phyloP scores from a whole-genome alignment of 2,797 vertebrate species.

The Pelobates cultripes region DNA sequence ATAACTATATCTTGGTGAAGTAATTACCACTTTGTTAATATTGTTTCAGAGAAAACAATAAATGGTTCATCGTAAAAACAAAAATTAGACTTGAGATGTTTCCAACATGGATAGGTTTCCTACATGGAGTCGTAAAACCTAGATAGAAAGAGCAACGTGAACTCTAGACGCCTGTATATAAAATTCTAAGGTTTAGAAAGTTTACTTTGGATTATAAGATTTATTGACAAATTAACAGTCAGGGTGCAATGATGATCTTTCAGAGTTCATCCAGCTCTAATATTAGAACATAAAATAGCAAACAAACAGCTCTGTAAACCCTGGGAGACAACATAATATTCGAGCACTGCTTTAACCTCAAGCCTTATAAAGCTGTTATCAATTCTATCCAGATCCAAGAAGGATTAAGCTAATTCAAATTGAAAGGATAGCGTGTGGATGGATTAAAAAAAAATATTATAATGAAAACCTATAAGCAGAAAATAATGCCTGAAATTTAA shows the following conservation, averaged over 20 bases:
- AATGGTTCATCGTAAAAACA: background rate
- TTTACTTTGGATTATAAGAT: constrained; percentile 2
- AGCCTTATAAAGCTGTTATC: constrained; percentile 39
- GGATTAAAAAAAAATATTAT: constrained; percentile 20
- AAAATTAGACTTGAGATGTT: background rate
- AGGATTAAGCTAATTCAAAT: constrained; percentile 45
- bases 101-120: background rate
- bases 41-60: background rate
- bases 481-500: constrained; percentile 12
- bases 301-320: constrained; percentile 10
- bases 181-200: background rate
- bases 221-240: constrained; percentile 28
- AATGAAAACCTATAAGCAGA: background rate
- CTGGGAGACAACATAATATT: constrained; percentile 22
- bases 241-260: background rate
- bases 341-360: constrained; percentile 27
- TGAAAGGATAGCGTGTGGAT: constrained; percentile 20
- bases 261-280: constrained; percentile 8
- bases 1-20: too few relatives aligned
- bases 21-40: background rate
- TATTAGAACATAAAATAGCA: constrained; percentile 12
- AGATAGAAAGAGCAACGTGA: background rate
- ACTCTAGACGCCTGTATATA: background rate
- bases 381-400: constrained; percentile 42
- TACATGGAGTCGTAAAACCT: background rate